Conservation (phyloP, 2,113 vertebrate genomes). For the Alethe diademata region DNA sequence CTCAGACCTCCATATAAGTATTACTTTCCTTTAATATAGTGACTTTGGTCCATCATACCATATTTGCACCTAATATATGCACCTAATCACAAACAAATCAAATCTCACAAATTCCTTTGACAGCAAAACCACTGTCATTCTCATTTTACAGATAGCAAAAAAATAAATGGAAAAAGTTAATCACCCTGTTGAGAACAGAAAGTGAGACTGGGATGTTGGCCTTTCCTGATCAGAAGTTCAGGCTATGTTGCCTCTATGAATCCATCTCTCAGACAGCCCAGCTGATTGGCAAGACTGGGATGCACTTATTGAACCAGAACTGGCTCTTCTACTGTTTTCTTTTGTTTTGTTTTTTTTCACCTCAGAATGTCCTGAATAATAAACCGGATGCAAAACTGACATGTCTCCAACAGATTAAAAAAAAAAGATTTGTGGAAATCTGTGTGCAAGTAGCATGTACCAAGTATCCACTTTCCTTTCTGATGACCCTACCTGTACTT, state of each 20-base stretch:
- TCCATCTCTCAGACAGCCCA: background rate
- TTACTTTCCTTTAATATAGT: background rate
- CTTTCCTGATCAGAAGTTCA: background rate
- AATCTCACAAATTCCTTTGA: background rate
- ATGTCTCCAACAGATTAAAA: background rate
- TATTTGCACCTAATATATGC: too few relatives aligned
- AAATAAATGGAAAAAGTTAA: background rate
- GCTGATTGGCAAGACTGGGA: background rate
- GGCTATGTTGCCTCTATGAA: background rate
- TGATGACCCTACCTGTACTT: background rate
- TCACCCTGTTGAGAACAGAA: background rate
- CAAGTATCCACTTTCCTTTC: background rate
- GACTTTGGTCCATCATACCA: background rate
- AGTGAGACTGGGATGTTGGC: background rate
- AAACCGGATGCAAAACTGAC: background rate
- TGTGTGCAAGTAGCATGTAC: background rate
- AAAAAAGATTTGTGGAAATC: background rate
- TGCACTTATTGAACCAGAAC: background rate
- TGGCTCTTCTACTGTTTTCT: background rate
- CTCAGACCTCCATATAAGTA: conserved; percentile 31
- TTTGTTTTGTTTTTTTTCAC: background rate
- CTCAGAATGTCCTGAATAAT: background rate
- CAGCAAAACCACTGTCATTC: background rate
- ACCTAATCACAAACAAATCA: background rate
- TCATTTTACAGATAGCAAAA: background rate